Conservation (phyloP, 2,888 invertebrate species). For the Rhyacophila evoluta region DNA sequence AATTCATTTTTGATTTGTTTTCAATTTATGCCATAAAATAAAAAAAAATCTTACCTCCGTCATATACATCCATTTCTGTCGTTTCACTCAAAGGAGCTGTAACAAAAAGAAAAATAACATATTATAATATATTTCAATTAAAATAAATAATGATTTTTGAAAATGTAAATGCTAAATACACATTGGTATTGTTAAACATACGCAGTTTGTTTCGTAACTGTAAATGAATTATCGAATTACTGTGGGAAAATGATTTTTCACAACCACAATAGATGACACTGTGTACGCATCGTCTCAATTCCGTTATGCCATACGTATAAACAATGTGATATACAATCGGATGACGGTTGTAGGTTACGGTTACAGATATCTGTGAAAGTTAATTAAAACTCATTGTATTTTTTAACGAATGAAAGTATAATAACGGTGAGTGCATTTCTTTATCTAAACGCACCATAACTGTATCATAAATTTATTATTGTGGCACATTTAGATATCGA, state of each 20-base stretch:
- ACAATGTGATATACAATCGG: neutral
- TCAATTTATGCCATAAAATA: no score
- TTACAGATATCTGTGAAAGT: neutral
- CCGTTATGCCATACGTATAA: neutral
- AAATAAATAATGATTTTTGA: no score
- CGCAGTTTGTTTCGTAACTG: neutral
- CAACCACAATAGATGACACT: neutral
- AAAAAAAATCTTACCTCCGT: slow-evolving; percentile 62
- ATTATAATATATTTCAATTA: no score
- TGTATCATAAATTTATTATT: no score
- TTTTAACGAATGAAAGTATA: no score
- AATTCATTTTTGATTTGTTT: no score
- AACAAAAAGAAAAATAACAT: slow-evolving; percentile 62
- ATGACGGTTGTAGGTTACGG: neutral
- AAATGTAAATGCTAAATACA: neutral
- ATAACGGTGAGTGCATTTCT: no score
- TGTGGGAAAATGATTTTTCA: neutral
- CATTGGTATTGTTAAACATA: neutral
- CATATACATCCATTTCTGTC: slow-evolving; percentile 75
- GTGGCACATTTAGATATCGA: no score
- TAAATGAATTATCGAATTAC: neutral
- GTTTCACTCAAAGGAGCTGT: slow-evolving; percentile 77
- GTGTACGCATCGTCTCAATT: neutral
- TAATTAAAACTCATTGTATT: no score
- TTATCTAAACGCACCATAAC: no score